Base-by-base conservation (phyloP, 2,797 vertebrate genomes). In the Gephyroberyx darwinii region DNA sequence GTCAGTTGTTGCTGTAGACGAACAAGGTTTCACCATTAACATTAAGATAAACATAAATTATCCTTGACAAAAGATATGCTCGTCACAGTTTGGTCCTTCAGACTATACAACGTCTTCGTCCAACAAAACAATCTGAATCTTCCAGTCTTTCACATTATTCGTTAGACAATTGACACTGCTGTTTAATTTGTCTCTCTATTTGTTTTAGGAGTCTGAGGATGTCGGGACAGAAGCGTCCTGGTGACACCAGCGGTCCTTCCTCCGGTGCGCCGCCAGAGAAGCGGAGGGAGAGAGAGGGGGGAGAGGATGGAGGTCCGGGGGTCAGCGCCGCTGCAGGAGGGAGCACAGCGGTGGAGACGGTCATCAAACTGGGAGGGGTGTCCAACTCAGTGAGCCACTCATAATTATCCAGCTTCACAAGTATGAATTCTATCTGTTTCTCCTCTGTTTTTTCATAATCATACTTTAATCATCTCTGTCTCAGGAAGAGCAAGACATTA, bases 401-500 rank as follows among this genome's bases (percentile, higher is more conserved):
- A 35, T 62, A 20, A 16, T 19, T 64, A 5, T 41, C 2, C 26
- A 48, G 13, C n/a, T 8, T 39, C 13, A 67, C 14, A 39, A 20
- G 12, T 67, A 13, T 67, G 13, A 33, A 17, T 59, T 30, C 30
- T 41, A 3, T 19, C 8, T 20, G 20, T 19, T 3, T 20, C 17
- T 50, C 12, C 10, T 10, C 4, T 53, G 5, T 61, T 2, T n/a
- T 45, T 43, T 19, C n/a, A 51, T 9, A 37, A 10, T 54, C 17
- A 71, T 62, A 4, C 39, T 17, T 71, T 1, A 45, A 22, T 63
- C 37, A 22, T 59, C 2, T 45, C 0, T 77, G 61, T 86, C 82
- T 37, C 83, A 99, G 98, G 98, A 99, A 86, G 98, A 99, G 73
- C 92, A 98, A 90, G 98, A 99, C 84, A 96, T 99, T 73, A 95